phyloP scores from a whole-genome alignment of 2,797 vertebrate species.

The Meriones psammophilus region DNA sequence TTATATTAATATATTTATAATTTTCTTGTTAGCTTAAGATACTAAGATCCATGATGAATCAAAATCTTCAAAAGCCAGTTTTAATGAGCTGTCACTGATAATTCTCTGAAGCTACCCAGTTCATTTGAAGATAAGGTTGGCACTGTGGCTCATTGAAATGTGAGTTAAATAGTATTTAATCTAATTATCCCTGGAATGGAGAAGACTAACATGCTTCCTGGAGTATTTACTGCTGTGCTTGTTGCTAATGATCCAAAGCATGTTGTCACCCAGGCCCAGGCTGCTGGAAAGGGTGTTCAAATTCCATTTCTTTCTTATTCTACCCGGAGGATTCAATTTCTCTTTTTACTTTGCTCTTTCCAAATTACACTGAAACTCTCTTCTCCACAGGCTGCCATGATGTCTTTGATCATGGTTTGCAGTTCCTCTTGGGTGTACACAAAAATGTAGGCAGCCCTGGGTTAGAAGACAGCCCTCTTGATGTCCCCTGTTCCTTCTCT shows the following conservation, averaged over 20 bases:
- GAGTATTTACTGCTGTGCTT: neutral
- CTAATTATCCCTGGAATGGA: conserved; percentile 64
- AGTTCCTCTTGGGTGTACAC: neutral
- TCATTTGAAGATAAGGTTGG: conserved; percentile 73
- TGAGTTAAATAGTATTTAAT: conserved; percentile 68
- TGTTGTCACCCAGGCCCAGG: accelerated
- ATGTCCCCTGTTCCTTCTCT: accelerated
- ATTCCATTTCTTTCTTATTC: neutral
- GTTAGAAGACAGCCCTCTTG: neutral
- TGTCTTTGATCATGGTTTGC: conserved; percentile 1
- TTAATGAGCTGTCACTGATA: conserved; percentile 75
- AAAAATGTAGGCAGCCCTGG: neutral
- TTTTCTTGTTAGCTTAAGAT: conserved; percentile 61
- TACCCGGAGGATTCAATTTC: neutral
- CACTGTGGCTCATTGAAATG: conserved; percentile 56
- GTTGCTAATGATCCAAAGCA: neutral
- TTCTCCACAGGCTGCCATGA: neutral
- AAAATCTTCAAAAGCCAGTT: conserved; percentile 67
- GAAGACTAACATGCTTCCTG: conserved; percentile 19
- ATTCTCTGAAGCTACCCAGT: conserved; percentile 26
- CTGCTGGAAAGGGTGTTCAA: neutral
- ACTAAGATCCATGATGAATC: conserved; percentile 65
- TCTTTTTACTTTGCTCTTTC: conserved; percentile 14
- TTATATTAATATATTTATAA: conserved; percentile 44
- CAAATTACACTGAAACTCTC: conserved; percentile 19